These are phyloP conservation scores for Hyperopisus bebe DNA, from an alignment of 2,113 vertebrate genomes.

Conservation along the genomic window DNA sequence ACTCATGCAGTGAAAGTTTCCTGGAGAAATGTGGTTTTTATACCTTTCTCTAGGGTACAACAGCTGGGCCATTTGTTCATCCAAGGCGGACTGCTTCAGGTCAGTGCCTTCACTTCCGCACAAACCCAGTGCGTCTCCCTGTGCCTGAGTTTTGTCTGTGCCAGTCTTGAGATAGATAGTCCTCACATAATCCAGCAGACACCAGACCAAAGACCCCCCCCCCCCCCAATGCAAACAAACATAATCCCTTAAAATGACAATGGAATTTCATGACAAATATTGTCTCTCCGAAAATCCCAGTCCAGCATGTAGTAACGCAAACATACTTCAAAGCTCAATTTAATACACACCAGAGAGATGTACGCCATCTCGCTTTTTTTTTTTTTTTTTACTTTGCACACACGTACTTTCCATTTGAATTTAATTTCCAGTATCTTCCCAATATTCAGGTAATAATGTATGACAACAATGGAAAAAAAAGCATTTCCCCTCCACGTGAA, in stretches of 20 bases:
- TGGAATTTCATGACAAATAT: slow-evolving; percentile 5
- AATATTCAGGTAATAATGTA: neutral
- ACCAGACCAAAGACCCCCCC: neutral
- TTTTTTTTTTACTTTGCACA: neutral
- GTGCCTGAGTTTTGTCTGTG: neutral
- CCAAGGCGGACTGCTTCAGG: neutral
- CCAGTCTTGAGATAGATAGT: neutral
- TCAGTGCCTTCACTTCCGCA: neutral
- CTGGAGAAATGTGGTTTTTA: neutral
- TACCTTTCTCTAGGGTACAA: neutral
- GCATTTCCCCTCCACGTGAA: neutral
- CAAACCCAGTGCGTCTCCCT: neutral
- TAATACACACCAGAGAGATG: neutral
- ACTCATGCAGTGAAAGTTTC: neutral
- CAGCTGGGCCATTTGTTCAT: neutral
- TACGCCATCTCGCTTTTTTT: neutral
- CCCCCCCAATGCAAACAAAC: neutral
- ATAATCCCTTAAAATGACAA: slow-evolving; percentile 5
- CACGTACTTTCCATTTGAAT: neutral
- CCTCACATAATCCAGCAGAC: slow-evolving; percentile 1
- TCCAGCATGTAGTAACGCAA: neutral
- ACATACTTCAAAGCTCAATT: neutral
- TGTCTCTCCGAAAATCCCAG: neutral
- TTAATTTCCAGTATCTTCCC: neutral
- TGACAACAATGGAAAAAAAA: neutral